phyloP scores from a whole-genome alignment of 2,797 vertebrate genomes.

The Antrozous pallidus region DNA sequence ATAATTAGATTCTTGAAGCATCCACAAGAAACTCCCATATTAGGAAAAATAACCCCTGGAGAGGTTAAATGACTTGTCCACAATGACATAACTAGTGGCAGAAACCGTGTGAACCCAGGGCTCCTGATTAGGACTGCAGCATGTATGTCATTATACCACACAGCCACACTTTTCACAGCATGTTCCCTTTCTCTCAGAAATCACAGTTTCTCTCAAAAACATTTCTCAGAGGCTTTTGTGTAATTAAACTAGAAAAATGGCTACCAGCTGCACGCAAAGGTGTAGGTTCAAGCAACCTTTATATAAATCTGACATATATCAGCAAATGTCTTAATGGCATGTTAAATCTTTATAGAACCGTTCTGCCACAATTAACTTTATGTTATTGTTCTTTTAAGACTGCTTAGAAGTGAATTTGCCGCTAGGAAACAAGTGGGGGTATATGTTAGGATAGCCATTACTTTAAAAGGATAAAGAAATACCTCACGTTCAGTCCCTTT shows the following conservation, averaged over 20 bases:
- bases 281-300: conserved; percentile 57
- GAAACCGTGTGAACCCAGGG: background rate
- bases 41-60: conserved; percentile 18
- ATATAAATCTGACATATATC: conserved; percentile 60
- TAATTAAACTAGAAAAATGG: conserved; percentile 62
- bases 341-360: conserved; percentile 62
- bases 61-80: conserved; percentile 41
- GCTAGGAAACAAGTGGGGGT: background rate
- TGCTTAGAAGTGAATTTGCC: conserved; percentile 34
- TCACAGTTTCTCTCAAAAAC: conserved; percentile 67
- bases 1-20: background rate
- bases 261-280: conserved; percentile 56
- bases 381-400: conserved; percentile 56
- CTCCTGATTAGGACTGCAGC: conserved; percentile 45
- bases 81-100: conserved; percentile 8
- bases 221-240: conserved; percentile 36
- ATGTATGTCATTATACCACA: background rate
- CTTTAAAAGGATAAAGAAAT: conserved; percentile 15
- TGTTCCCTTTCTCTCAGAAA: conserved; percentile 60
- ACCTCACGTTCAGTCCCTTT: background rate
- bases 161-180: conserved; percentile 57
- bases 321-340: conserved; percentile 58
- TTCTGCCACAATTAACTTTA: conserved; percentile 60
- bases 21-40: background rate
- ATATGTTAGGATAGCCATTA: conserved; percentile 26